Base-by-base conservation (phyloP, 1,140 invertebrate species). In the Eufriesea mexicana region DNA sequence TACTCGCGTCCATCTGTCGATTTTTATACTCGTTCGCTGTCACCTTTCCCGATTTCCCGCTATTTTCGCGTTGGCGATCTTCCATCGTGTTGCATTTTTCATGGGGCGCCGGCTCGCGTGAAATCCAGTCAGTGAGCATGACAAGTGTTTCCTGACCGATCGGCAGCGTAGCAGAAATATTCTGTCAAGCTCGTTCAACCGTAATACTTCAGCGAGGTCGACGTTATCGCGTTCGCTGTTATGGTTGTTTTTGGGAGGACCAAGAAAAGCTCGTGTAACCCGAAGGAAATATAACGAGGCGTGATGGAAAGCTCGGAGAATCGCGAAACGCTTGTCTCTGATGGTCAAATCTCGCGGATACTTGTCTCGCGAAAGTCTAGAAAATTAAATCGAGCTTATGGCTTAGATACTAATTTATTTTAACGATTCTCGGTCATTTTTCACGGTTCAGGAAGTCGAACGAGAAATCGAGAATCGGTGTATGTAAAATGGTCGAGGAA, bases 41-140 rank as follows among this genome's bases (percentile, higher is more conserved):
- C 68, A 28, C 10, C 59, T 59, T 59, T 12, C 18, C 6, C 23
- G 66, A 77, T 71, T 54, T 28, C 5, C 67, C 55, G n/a, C n/a
- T 42, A 18, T 66, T 54, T 66, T 45, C 71, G 35, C 35, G 35
- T 18, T 28, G 57, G 35, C 49, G 70, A 74, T 55, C 70, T 42
- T 28, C 59, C 61, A 35, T 55, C 18, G n/a, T 20, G 35, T 49
- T 81, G 72, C 71, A 81, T 75, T 81, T 81, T 75, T 81, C 79
- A 81, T 81, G 61, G 71, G 35, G n/a, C 42, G 42, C 47, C 61
- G 54, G 35, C 49, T 67, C 18, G 25, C 23, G 71, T 12, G 72
- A 28, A 62, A 75, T 75, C 25, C 51, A 66, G 71, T 55, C 61
- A 51, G 14, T 1, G 28, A 47, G 20, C 61, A 51, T 42, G 59